Evolutionary conservation across 2,797 vertebrate species (phyloP).

Genomic region (Clarias laeviceps): DNA sequence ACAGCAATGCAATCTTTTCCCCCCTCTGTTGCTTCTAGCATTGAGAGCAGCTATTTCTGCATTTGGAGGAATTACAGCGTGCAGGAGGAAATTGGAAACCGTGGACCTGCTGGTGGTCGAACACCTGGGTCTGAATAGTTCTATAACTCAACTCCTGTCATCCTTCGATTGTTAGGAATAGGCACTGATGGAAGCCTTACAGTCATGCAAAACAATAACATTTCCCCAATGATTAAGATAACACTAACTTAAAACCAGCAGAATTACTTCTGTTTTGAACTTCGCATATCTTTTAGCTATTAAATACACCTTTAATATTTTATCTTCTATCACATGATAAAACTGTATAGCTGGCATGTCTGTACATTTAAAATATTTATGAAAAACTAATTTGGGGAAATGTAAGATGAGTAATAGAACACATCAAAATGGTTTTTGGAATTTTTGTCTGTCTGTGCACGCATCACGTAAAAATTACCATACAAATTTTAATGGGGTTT

Average conservation of each 20-base stretch:
- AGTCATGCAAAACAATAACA: not conserved
- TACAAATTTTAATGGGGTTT: no score
- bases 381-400: no score
- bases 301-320: not conserved
- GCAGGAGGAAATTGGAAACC: conserved; percentile 21
- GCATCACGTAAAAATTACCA: no score
- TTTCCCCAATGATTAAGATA: not conserved
- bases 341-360: no score
- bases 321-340: no score
- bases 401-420: no score
- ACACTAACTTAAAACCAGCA: not conserved
- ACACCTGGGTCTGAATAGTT: conserved; percentile 24
- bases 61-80: conserved; percentile 6
- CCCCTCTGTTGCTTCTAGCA: not conserved
- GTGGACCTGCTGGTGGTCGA: conserved; percentile 14
- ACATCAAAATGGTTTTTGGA: no score
- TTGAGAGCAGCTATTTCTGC: conserved; percentile 23
- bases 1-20: conserved; percentile 40
- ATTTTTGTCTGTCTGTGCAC: no score
- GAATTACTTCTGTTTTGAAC: not conserved
- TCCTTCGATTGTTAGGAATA: not conserved
- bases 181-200: not conserved
- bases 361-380: no score
- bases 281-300: not conserved
- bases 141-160: not conserved